phyloP scores from a whole-genome alignment of 1,140 invertebrate species.

The Asbolus verrucosus region DNA sequence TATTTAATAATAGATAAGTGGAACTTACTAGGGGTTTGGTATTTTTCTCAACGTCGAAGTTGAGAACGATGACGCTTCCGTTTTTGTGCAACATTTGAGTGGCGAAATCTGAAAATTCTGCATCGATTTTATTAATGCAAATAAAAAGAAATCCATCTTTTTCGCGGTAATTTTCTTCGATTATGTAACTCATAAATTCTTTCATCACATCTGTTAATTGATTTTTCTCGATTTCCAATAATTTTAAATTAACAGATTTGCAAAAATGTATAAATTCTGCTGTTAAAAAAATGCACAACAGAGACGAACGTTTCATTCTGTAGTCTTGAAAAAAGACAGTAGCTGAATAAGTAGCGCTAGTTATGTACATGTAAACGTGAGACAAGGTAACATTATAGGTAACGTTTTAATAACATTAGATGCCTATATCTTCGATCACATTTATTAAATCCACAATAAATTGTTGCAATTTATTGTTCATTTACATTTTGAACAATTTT shows the following conservation, averaged over 20 bases:
- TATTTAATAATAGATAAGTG: too few species aligned
- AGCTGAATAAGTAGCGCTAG: too few species aligned
- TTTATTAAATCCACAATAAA: too few species aligned
- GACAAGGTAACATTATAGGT: too few species aligned
- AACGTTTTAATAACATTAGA: too few species aligned
- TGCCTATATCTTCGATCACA: too few species aligned
- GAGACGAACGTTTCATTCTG: too few species aligned
- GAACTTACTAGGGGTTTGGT: slow-evolving; percentile 11
- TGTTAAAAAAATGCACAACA: neutral
- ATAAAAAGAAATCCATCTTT: slow-evolving; percentile 23
- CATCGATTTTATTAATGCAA: slow-evolving; percentile 17
- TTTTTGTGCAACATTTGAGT: neutral
- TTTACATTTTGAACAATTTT: too few species aligned
- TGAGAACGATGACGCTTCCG: neutral
- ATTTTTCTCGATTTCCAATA: slow-evolving; percentile 1
- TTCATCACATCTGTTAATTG: slow-evolving; percentile 2
- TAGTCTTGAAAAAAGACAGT: too few species aligned
- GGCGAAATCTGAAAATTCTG: slow-evolving; percentile 21
- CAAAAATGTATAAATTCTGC: neutral
- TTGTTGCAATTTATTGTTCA: too few species aligned
- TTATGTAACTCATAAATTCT: slow-evolving; percentile 21
- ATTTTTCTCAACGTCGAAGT: slow-evolving; percentile 5
- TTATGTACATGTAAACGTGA: too few species aligned
- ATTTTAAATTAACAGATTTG: neutral
- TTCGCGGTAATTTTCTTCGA: slow-evolving; percentile 11